Conservation (phyloP, 2,113 vertebrate species). For the Ivindomyrus marchei region DNA sequence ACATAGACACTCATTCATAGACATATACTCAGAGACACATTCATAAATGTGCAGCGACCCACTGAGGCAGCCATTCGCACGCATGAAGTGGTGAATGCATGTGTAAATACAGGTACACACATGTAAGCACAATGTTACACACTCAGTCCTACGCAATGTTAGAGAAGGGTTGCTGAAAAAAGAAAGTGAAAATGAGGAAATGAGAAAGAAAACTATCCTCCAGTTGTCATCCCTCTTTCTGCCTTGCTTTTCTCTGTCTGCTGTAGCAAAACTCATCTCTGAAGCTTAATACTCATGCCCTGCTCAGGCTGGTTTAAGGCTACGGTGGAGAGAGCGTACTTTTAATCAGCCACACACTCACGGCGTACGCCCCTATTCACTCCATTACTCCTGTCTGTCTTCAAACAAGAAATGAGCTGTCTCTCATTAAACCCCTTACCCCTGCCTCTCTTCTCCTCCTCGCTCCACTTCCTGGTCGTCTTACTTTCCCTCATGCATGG, state of each 20-base stretch:
- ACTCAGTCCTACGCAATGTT: neutral
- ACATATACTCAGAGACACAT: neutral
- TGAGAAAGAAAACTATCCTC: neutral
- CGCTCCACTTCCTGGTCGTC: neutral
- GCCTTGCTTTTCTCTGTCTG: neutral
- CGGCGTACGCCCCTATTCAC: neutral
- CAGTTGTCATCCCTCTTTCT: neutral
- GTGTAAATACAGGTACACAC: neutral
- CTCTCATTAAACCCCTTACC: neutral
- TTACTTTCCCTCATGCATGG: neutral
- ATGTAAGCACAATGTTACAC: neutral
- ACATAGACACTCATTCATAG: neutral
- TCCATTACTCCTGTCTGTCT: neutral
- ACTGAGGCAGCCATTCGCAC: neutral
- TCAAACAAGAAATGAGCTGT: too few relatives aligned
- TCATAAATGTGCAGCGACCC: neutral
- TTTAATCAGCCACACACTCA: neutral
- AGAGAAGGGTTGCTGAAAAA: neutral
- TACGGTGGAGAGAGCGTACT: neutral
- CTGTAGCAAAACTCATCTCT: neutral
- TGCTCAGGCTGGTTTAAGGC: neutral
- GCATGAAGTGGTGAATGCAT: neutral
- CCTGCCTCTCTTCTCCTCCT: neutral
- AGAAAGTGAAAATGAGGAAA: too few relatives aligned
- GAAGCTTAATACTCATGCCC: neutral